Conservation (phyloP, 2,113 vertebrate genomes). For the Nannobrachium achirus region DNA sequence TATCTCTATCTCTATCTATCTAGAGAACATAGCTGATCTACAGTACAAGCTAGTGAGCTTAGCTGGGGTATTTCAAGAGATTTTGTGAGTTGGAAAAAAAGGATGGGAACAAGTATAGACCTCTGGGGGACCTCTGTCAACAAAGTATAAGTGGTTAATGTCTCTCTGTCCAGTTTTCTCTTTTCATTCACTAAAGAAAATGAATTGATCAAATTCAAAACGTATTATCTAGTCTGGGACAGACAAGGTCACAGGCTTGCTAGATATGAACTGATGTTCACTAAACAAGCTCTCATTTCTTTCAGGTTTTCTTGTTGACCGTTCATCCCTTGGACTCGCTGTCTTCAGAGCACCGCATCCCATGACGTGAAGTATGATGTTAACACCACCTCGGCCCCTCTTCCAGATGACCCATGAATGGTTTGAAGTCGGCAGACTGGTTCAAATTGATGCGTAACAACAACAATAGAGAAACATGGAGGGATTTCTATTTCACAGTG, state of each 20-base stretch:
- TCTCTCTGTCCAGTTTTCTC: neutral
- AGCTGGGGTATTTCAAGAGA: too few relatives aligned
- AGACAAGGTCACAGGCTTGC: neutral
- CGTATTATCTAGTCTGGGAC: neutral
- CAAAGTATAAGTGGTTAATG: too few relatives aligned
- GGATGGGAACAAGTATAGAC: too few relatives aligned
- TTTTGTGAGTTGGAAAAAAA: too few relatives aligned
- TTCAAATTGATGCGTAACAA: constrained; percentile 14
- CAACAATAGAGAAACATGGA: constrained; percentile 46
- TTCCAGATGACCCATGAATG: constrained; percentile 26
- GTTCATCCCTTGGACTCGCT: constrained; percentile 18
- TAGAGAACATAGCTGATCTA: too few relatives aligned
- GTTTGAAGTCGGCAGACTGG: constrained; percentile 8
- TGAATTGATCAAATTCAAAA: neutral
- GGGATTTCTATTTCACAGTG: constrained; percentile 29
- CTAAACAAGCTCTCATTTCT: constrained; percentile 22
- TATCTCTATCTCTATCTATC: too few relatives aligned
- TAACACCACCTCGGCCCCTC: neutral
- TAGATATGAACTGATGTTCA: neutral
- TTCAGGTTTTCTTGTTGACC: constrained; percentile 32
- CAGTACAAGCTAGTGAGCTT: too few relatives aligned
- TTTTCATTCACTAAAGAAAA: neutral
- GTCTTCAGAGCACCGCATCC: constrained; percentile 3
- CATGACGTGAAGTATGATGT: neutral
- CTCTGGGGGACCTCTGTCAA: too few relatives aligned